phyloP scores from a whole-genome alignment of 2,113 vertebrate species.

The Gymnorhina tibicen region DNA sequence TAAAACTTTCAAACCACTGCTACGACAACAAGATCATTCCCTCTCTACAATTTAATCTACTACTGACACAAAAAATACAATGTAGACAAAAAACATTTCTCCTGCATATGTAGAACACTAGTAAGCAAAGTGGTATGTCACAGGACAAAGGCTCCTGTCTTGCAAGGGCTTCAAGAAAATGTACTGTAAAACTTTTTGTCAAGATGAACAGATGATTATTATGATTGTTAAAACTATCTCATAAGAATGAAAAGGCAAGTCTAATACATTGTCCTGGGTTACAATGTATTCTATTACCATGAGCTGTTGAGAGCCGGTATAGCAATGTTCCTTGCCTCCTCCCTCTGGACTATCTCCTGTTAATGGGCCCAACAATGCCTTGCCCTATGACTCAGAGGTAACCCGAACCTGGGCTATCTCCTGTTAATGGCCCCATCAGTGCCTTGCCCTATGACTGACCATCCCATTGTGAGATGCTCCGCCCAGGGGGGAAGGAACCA shows the following conservation, averaged over 20 bases:
- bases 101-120: not conserved
- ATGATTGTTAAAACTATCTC: not conserved
- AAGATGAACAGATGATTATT: not conserved
- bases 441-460: too few relatives aligned
- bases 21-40: not conserved
- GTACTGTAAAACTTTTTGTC: not conserved
- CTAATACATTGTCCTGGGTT: too few relatives aligned
- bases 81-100: not conserved
- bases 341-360: too few relatives aligned
- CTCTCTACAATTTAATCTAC: not conserved
- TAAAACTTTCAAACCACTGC: not conserved
- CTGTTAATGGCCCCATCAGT: too few relatives aligned
- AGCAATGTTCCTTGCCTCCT: too few relatives aligned
- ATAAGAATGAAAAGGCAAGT: not conserved
- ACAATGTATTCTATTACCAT: too few relatives aligned
- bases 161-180: not conserved
- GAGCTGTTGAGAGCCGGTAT: too few relatives aligned
- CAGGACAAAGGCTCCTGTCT: not conserved
- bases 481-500: too few relatives aligned
- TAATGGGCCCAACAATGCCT: too few relatives aligned
- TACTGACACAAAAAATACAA: not conserved
- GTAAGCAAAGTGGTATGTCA: not conserved
- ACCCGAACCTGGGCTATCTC: too few relatives aligned
- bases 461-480: too few relatives aligned
- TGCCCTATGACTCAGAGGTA: too few relatives aligned